phyloP scores from a whole-genome alignment of 2,113 vertebrate genomes.

The Myocastor coypus region DNA sequence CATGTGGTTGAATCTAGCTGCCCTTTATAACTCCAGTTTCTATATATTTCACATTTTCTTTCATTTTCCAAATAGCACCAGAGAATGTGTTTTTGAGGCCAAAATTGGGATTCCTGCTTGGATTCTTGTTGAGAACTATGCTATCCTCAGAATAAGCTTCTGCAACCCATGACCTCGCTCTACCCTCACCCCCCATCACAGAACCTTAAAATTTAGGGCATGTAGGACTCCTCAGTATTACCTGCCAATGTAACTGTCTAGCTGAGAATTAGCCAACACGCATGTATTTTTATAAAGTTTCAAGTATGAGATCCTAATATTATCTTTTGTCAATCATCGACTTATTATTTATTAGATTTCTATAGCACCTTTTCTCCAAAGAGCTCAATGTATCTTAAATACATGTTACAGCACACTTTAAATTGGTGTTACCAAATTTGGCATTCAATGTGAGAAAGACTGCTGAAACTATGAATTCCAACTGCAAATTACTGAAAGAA shows the following conservation, averaged over 20 bases:
- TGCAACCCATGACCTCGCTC: constrained; percentile 55
- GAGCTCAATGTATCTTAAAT: constrained; percentile 79
- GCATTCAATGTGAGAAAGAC: constrained; percentile 74
- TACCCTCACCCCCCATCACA: not conserved
- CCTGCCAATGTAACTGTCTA: constrained; percentile 53
- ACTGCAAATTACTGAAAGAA: constrained; percentile 74
- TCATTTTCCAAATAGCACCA: constrained; percentile 75
- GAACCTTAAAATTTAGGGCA: constrained; percentile 58
- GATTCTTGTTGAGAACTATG: constrained; percentile 52
- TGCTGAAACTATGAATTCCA: constrained; percentile 76
- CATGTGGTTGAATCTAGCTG: constrained; percentile 77
- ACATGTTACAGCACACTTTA: constrained; percentile 76
- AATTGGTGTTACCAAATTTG: constrained; percentile 78
- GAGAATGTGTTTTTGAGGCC: constrained; percentile 67
- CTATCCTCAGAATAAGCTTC: constrained; percentile 42
- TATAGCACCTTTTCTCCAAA: constrained; percentile 75
- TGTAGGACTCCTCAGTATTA: constrained; percentile 8
- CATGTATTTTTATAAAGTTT: constrained; percentile 73
- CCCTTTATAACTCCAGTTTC: constrained; percentile 78
- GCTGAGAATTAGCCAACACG: constrained; percentile 56
- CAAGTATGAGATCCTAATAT: constrained; percentile 74
- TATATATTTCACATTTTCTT: constrained; percentile 75
- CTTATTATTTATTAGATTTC: constrained; percentile 80
- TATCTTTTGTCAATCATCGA: constrained; percentile 77
- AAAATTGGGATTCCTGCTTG: constrained; percentile 65